Evolutionary conservation across 2,797 vertebrate genomes (phyloP).

Genomic region (Acanthis flammea): DNA sequence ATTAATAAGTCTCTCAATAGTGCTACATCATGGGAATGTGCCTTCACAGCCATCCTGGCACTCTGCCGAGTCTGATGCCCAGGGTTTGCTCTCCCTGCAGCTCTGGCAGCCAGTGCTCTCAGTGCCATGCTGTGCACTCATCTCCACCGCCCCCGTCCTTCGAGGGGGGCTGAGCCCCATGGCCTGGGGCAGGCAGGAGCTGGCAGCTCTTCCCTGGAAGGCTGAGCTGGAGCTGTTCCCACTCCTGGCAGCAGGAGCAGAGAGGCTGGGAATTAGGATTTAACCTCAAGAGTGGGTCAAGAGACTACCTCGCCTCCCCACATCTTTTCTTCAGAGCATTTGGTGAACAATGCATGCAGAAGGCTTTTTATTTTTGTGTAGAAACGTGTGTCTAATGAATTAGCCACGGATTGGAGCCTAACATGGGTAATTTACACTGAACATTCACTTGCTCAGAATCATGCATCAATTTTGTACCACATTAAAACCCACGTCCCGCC

Average conservation of each 20-base stretch:
- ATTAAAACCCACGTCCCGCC: neutral
- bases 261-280: conserved; percentile 12
- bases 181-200: accelerated
- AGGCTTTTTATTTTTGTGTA: conserved; percentile 56
- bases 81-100: neutral
- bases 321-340: neutral
- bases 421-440: conserved; percentile 56
- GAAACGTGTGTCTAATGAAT: conserved; percentile 53
- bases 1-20: conserved; percentile 14
- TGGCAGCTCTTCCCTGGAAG: neutral
- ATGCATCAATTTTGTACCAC: conserved; percentile 46
- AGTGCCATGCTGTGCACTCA: neutral
- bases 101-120: neutral
- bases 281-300: conserved; percentile 14
- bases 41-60: neutral
- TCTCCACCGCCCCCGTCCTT: neutral
- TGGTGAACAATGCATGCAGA: neutral
- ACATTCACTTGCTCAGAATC: conserved; percentile 12
- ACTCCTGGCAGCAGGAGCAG: neutral
- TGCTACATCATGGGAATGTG: neutral
- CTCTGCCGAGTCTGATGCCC: neutral
- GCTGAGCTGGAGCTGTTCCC: neutral
- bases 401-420: conserved; percentile 32
- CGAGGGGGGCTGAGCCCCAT: accelerated
- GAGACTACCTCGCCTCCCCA: conserved; percentile 1